These are phyloP conservation scores for Rallus crepitans DNA, from an alignment of 2,797 vertebrate genomes.

Conservation along the genomic window DNA sequence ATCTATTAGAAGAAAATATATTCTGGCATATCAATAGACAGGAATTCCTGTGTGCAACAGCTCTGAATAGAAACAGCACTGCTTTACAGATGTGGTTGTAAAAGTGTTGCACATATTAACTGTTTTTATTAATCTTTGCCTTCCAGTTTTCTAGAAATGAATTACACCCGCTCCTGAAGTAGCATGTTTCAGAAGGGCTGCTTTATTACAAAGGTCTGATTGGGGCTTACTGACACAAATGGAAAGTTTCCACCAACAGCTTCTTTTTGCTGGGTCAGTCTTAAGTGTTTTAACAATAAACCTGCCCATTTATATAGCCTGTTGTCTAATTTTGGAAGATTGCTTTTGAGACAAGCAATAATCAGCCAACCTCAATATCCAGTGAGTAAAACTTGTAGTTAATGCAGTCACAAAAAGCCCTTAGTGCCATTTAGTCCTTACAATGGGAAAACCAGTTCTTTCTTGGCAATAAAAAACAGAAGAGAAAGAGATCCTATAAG, in stretches of 20 bases:
- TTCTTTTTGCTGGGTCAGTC: slow-evolving; percentile 15
- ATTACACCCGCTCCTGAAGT: neutral
- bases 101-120: neutral
- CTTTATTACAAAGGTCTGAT: neutral
- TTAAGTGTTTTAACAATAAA: slow-evolving; percentile 17
- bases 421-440: neutral
- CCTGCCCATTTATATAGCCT: neutral
- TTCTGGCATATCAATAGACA: neutral
- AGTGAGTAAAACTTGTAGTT: neutral
- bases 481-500: slow-evolving; percentile 3
- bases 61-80: neutral
- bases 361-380: slow-evolving; percentile 10
- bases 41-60: neutral
- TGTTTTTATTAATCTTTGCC: neutral
- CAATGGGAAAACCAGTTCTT: slow-evolving; percentile 28
- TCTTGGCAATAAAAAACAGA: neutral
- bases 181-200: neutral
- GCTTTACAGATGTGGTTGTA: neutral
- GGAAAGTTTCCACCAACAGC: neutral
- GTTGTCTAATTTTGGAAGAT: slow-evolving; percentile 1
- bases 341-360: slow-evolving; percentile 25
- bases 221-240: neutral
- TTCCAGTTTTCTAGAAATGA: neutral
- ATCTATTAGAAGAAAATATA: neutral
- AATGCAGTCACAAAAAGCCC: slow-evolving; percentile 30